Base-by-base conservation (phyloP, 2,888 invertebrate species). In the Ditula angustiorana region DNA sequence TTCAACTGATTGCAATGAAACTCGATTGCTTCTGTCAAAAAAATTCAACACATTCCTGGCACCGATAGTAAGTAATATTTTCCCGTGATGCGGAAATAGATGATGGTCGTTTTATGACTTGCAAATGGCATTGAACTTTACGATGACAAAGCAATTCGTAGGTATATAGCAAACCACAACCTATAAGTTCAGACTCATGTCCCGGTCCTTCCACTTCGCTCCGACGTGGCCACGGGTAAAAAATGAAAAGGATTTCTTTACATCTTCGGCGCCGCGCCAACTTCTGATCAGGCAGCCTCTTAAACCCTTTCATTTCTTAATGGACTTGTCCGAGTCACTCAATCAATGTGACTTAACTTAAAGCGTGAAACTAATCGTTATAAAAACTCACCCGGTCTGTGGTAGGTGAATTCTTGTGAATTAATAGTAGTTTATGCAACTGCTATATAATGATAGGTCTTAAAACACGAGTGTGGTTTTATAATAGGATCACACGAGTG, bases 271-370 rank as follows among this genome's bases (percentile, higher is more conserved):
- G 37, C 47, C 10, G 46, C 44, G 55, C 30, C 58, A 68, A 67
- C 57, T 62, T 61, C 62, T 72, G 65, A 50, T 70, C 19, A 69
- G 68, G 62, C 67, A 23, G 23, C 37, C 61, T 71, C 67, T 67
- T 61, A 57, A 71, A 71, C 74, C 73, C 71, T 73, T 71, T 72
- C 64, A 68, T 69, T 74, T 73, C 70, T 69, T 79, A 80, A 81
- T 78, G 80, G 78, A 72, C 74, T 76, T 80, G 73, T 80, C 77
- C 69, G 72, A 74, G 75, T 71, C 66, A 70, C 68, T 70, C 64
- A 60, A 57, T 67, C 78, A 78, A 66, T 75, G 16, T 37, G 47
- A 37, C 30, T 56, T 50, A 44, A 41, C 28, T 37, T 61, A 46
- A 55, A 37, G 21, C 55, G 23, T 37, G 28, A 55, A 47, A 35